Conservation (phyloP, 2,888 invertebrate genomes). For the Shargacucullia verbasci region DNA sequence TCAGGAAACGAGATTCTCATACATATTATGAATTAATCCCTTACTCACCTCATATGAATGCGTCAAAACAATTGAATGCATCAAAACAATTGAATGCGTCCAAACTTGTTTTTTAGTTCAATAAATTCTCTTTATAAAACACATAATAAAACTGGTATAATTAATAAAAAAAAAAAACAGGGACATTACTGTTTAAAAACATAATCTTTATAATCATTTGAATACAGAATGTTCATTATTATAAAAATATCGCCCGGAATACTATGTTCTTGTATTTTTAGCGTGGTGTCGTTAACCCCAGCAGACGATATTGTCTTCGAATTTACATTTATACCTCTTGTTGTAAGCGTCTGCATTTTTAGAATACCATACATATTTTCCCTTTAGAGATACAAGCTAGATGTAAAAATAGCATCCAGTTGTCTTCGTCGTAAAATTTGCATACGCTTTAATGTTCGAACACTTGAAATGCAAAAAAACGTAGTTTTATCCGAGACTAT, state of each 20-base stretch:
- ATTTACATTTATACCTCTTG: slow-evolving; percentile 46
- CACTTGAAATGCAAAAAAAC: slow-evolving; percentile 5
- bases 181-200: not conserved
- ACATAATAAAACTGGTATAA: not conserved
- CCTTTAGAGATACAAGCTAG: slow-evolving; percentile 25
- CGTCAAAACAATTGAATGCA: slow-evolving; percentile 5
- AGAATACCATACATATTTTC: slow-evolving; percentile 35
- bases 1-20: too few relatives aligned
- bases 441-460: slow-evolving; percentile 26
- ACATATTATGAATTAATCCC: too few relatives aligned
- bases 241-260: slow-evolving; percentile 35
- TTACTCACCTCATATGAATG: too few relatives aligned
- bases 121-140: too few relatives aligned
- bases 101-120: too few relatives aligned
- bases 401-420: slow-evolving; percentile 17
- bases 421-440: slow-evolving; percentile 25
- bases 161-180: not conserved
- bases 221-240: slow-evolving; percentile 25
- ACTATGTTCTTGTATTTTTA: slow-evolving; percentile 53
- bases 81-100: too few relatives aligned
- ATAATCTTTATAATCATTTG: slow-evolving; percentile 2
- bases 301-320: slow-evolving; percentile 34
- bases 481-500: not conserved
- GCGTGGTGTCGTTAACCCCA: slow-evolving; percentile 49
- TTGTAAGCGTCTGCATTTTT: slow-evolving; percentile 44